Percentiles rank a stretch among this genome's conserved stretches.
phyloP scores from a whole-genome alignment of 2,888 invertebrate species.

The Drosophila meridiana region DNA sequence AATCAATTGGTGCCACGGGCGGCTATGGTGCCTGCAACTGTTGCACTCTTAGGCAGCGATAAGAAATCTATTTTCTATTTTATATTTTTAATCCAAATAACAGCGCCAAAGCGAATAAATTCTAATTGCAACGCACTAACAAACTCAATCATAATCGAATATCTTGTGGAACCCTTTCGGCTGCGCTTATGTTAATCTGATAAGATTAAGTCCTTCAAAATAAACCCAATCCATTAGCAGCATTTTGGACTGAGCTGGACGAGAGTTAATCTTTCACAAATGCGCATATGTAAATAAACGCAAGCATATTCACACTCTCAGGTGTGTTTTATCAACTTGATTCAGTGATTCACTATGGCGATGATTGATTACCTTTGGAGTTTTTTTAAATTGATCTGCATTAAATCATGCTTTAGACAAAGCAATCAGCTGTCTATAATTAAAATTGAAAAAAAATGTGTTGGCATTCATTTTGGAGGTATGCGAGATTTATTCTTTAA shows the following conservation, averaged over 20 bases:
- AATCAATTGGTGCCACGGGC: constrained; percentile 40
- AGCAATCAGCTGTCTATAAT: too few species aligned
- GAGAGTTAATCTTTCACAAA: background rate
- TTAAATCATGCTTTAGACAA: too few species aligned
- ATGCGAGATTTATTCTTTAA: too few species aligned
- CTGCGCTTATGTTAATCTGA: background rate
- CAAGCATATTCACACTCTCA: background rate
- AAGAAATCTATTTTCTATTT: constrained; percentile 3
- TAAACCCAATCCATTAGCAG: background rate
- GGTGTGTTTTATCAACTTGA: background rate
- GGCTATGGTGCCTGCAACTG: constrained; percentile 20
- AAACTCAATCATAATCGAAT: background rate
- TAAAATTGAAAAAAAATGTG: too few species aligned
- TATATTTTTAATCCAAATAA: background rate
- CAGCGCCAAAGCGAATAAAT: background rate
- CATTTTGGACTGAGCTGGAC: background rate
- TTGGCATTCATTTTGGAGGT: too few species aligned
- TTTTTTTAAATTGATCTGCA: too few species aligned
- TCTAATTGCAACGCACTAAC: background rate
- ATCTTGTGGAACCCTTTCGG: background rate
- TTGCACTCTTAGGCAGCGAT: constrained; percentile 9
- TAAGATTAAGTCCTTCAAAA: background rate
- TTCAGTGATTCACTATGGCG: too few species aligned
- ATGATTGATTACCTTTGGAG: too few species aligned
- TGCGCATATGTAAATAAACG: background rate